These are phyloP conservation scores for Neelides folsomi DNA, from an alignment of 2,888 invertebrate genomes.

Conservation along the genomic window DNA sequence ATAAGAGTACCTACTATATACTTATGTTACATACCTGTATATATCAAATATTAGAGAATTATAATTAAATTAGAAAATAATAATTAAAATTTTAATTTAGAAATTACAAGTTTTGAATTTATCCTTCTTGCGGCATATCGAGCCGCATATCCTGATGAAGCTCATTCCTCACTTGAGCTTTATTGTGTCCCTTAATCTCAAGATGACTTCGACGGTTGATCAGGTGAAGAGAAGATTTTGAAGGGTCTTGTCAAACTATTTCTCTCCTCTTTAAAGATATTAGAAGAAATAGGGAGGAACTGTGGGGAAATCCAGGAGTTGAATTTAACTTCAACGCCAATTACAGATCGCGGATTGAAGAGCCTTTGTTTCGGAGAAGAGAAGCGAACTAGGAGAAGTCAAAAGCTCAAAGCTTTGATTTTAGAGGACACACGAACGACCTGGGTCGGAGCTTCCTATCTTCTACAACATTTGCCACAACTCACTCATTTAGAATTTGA, in stretches of 20 bases:
- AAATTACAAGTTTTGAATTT: slow-evolving; percentile 34
- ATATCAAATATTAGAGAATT: too few relatives aligned
- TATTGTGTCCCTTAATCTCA: slow-evolving; percentile 34
- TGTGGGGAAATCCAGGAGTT: slow-evolving; percentile 35
- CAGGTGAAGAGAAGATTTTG: slow-evolving; percentile 29
- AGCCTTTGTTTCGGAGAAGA: slow-evolving; percentile 30
- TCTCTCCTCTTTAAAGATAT: slow-evolving; percentile 29
- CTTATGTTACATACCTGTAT: too few relatives aligned
- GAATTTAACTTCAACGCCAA: slow-evolving; percentile 35
- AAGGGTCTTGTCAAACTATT: too few relatives aligned
- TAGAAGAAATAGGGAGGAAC: slow-evolving; percentile 34
- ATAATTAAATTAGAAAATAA: too few relatives aligned
- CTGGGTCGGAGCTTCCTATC: slow-evolving; percentile 33
- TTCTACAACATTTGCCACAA: slow-evolving; percentile 34
- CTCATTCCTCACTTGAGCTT: slow-evolving; percentile 33
- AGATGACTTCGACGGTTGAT: slow-evolving; percentile 36
- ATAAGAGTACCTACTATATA: too few relatives aligned
- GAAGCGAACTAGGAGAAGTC: slow-evolving; percentile 22
- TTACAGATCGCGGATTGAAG: slow-evolving; percentile 35
- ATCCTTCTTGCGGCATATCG: slow-evolving; percentile 35
- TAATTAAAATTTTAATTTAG: slow-evolving; percentile 25
- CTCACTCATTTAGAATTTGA: slow-evolving; percentile 36
- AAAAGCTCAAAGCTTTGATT: slow-evolving; percentile 34
- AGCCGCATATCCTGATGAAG: slow-evolving; percentile 33
- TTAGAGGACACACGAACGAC: slow-evolving; percentile 35